A percentile compares a stretch with the other conserved stretches of the same genome.
Conservation (phyloP, 2,797 vertebrate species). For the Aplochiton taeniatus region DNA sequence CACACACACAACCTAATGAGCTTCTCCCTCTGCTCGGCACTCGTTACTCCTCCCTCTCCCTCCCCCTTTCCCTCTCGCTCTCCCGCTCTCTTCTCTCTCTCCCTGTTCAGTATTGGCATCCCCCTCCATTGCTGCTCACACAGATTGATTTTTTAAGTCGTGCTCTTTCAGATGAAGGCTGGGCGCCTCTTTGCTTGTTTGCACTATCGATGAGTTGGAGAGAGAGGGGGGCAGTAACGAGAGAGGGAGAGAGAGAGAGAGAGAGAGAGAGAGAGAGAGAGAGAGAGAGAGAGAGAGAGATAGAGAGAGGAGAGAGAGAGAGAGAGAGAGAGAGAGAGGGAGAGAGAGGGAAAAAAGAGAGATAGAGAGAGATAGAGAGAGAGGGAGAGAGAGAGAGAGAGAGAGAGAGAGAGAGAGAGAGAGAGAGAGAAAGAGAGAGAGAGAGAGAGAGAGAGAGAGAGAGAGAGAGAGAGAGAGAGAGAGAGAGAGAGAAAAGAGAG, state of each 20-base stretch:
- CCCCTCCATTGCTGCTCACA: not conserved
- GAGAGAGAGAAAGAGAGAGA: conserved; percentile 9
- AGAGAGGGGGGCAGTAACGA: conserved; percentile 12
- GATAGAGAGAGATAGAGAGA: conserved; percentile 11
- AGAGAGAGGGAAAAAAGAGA: conserved; percentile 25
- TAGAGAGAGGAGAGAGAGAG: not conserved
- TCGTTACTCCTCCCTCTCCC: not conserved
- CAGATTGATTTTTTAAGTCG: too few relatives aligned
- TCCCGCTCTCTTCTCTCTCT: not conserved
- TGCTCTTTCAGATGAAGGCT: too few relatives aligned
- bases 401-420: conserved; percentile 12
- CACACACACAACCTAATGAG: conserved; percentile 20
- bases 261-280: conserved; percentile 25
- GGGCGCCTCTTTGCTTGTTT: too few relatives aligned
- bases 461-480: conserved; percentile 26
- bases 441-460: conserved; percentile 27
- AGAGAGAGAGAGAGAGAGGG: conserved; percentile 32
- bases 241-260: conserved; percentile 5
- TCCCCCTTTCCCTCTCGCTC: conserved; percentile 10
- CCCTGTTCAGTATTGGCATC: conserved; percentile 1
- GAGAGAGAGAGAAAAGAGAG: conserved; percentile 9
- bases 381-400: conserved; percentile 29
- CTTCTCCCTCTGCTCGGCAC: not conserved
- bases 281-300: conserved; percentile 10
- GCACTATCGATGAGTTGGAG: conserved; percentile 22